Conservation (phyloP, 2,797 vertebrate species). For the Ceryle rudis region DNA sequence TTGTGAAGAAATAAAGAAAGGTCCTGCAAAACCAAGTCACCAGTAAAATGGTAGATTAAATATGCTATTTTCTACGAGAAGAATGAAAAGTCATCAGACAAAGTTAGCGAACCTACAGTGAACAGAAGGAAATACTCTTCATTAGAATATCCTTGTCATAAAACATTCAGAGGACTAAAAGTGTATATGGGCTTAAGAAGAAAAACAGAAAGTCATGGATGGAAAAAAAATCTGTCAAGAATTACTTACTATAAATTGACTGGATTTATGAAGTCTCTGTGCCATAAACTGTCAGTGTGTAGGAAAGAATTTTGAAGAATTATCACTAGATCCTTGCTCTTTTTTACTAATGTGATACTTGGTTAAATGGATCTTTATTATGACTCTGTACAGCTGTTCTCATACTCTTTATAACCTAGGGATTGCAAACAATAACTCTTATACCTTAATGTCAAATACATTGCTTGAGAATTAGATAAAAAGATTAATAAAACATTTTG, state of each 20-base stretch:
- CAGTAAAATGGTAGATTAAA: neutral
- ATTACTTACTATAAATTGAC: neutral
- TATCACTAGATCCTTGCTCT: neutral
- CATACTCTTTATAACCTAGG: neutral
- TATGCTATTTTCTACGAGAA: neutral
- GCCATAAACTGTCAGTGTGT: neutral
- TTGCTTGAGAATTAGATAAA: neutral
- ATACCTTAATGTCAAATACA: neutral
- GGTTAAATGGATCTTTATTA: neutral
- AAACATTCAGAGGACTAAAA: neutral
- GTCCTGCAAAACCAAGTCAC: neutral
- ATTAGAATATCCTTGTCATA: neutral
- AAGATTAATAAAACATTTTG: neutral
- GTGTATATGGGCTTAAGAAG: neutral
- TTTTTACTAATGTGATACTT: neutral
- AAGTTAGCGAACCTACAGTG: neutral
- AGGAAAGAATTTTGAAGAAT: neutral
- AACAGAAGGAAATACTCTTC: neutral
- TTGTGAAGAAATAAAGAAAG: neutral
- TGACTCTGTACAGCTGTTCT: neutral
- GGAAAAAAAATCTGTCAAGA: neutral
- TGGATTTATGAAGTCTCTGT: neutral
- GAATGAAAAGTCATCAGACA: neutral
- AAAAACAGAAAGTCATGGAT: neutral
- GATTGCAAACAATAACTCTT: neutral